Evolutionary conservation across 2,797 vertebrate species (phyloP).

Genomic region (Brotogeris chrysoptera): DNA sequence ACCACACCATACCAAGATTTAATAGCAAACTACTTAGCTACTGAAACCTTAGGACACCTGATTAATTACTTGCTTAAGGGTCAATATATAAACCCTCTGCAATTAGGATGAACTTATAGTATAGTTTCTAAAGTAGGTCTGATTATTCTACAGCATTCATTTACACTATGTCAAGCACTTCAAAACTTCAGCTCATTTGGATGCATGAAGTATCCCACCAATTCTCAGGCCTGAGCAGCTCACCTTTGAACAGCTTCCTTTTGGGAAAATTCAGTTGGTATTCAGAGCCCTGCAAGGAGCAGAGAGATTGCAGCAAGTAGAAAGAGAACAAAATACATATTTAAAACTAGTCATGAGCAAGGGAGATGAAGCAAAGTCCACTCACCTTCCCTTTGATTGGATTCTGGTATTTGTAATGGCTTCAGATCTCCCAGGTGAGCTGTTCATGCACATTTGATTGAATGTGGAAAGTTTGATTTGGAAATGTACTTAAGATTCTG

Average conservation of each 20-base stretch:
- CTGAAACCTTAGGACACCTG: not conserved
- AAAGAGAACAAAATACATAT: slow-evolving; percentile 21
- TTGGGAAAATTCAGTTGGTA: not conserved
- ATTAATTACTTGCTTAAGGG: not conserved
- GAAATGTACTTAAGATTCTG: not conserved
- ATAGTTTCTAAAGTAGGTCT: not conserved
- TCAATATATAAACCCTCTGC: not conserved
- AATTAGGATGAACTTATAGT: not conserved
- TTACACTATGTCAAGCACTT: not conserved
- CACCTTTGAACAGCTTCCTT: slow-evolving; percentile 4
- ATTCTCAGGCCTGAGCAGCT: not conserved
- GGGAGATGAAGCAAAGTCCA: not conserved
- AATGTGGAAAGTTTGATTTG: not conserved
- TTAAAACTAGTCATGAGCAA: slow-evolving; percentile 9
- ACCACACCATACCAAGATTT: not conserved
- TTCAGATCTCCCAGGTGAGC: not conserved
- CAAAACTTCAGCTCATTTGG: not conserved
- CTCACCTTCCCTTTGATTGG: slow-evolving; percentile 22
- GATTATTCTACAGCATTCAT: not conserved
- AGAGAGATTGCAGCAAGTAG: not conserved
- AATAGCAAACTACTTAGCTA: not conserved
- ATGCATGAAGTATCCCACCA: not conserved
- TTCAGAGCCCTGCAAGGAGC: not conserved
- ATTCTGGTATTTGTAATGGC: slow-evolving; percentile 9
- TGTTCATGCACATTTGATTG: not conserved